Percentiles rank a stretch among this genome's conserved stretches.
Conservation (phyloP, 1,140 invertebrate species). For the Leptoteleia sp. region DNA sequence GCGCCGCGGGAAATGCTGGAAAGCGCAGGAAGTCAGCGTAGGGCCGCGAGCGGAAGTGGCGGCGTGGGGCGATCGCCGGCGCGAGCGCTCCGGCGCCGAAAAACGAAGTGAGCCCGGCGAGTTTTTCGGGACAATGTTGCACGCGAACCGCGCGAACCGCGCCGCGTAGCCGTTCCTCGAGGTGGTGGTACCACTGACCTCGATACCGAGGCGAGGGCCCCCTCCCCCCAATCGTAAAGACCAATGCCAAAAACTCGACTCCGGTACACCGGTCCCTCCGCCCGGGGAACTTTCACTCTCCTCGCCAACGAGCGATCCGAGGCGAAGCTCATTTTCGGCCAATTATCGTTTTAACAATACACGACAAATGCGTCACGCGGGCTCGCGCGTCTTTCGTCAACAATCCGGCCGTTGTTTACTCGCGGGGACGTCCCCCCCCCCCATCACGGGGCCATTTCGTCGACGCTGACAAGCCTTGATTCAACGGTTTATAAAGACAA, state of each 20-base stretch:
- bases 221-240: conserved; percentile 77
- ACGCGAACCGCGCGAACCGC: conserved; percentile 72
- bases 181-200: conserved; percentile 80
- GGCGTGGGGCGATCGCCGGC: conserved; percentile 4
- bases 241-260: conserved; percentile 79
- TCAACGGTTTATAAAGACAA: too few relatives aligned
- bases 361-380: conserved; percentile 23
- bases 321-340: conserved; percentile 49
- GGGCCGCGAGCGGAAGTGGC: conserved; percentile 42
- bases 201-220: conserved; percentile 76
- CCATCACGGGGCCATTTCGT: conserved; percentile 9
- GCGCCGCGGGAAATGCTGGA: too few relatives aligned
- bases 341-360: conserved; percentile 49
- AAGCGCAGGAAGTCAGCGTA: conserved; percentile 16
- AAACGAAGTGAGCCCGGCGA: conserved; percentile 71
- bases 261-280: conserved; percentile 57
- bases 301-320: conserved; percentile 45
- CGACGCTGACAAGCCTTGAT: not conserved
- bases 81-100: conserved; percentile 36
- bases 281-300: conserved; percentile 81
- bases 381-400: conserved; percentile 21
- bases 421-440: too few relatives aligned
- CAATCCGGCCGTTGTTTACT: conserved; percentile 8
- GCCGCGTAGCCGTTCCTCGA: conserved; percentile 66
- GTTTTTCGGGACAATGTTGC: conserved; percentile 73